Base-by-base conservation (phyloP, 2,888 invertebrate species). In the Trichopria drosophilae region DNA sequence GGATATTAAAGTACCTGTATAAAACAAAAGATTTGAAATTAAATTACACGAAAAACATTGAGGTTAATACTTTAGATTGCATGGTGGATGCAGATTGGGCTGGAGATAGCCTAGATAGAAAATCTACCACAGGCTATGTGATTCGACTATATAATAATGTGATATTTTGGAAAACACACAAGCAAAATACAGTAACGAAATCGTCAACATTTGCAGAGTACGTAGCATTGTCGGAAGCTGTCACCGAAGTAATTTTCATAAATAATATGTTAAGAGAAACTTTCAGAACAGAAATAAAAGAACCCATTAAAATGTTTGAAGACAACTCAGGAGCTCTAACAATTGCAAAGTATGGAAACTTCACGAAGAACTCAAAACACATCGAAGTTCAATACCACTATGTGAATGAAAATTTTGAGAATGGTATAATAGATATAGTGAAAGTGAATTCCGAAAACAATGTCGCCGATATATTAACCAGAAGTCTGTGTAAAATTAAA, bases 61-160 rank as follows among this genome's bases (percentile, higher is more conserved):
- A 6, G 12, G 16, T 4, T 5, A 12, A 42, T 5, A 29, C 10
- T 5, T 5, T 42, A 4, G 18, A 42, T 18, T 42, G 42, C 13
- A 7, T 16, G 4, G 29, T 42, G 18, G 42, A 29, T 42, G 28
- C 36, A 6, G 36, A 36, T 10, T 36, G 19, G 16, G 36, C 51
- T 9, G 53, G 51, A 6, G 45, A 54, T 19, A 46, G 1, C 15
- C 9, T 15, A 9, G 47, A 57, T 28, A 44, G 55, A 41, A 57
- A 57, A 41, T 57, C 57, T 0, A 55, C 53, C 2, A 48, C 53
- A 2, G 72, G 69, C 4, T 71, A 52, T 62, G 36, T 69, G 1
- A 69, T 72, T 22, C 63, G 65, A 67, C 48, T 72, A 4, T 71
- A 55, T 63, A 64, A 63, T 28, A 71, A 69, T 45, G 35, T 44